Percentiles rank a stretch among this genome's conserved stretches.
phyloP scores from a whole-genome alignment of 2,797 vertebrate genomes.

The Phalloptychus januarius region DNA sequence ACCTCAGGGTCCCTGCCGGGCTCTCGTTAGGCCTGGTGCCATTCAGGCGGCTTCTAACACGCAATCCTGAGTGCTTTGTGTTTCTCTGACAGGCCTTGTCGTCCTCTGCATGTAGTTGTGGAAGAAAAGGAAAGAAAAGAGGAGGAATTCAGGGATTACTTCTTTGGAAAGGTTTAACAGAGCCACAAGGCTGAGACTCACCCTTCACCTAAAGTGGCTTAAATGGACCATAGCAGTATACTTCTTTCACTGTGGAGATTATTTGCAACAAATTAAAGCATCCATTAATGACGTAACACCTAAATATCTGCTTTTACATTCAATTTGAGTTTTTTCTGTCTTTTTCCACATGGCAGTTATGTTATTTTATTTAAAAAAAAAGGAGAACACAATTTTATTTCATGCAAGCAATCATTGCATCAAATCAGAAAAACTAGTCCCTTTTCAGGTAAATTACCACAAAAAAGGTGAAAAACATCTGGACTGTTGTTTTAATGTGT shows the following conservation, averaged over 20 bases:
- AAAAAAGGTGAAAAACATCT: neutral
- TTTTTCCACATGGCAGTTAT: neutral
- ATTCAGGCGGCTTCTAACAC: slow-evolving; percentile 72
- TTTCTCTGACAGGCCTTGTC: slow-evolving; percentile 70
- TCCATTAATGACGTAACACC: neutral
- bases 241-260: neutral
- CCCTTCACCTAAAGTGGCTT: slow-evolving; percentile 6
- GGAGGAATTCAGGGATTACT: slow-evolving; percentile 51
- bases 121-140: slow-evolving; percentile 19
- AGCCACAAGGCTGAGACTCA: slow-evolving; percentile 28
- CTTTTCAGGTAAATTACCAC: neutral
- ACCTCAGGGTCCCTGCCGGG: slow-evolving; percentile 71
- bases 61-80: slow-evolving; percentile 69
- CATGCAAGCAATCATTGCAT: neutral
- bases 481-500: neutral
- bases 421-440: neutral
- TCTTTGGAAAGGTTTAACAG: slow-evolving; percentile 42
- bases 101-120: slow-evolving; percentile 51
- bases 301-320: neutral
- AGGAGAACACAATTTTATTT: neutral
- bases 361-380: neutral
- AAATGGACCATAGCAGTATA: slow-evolving; percentile 2
- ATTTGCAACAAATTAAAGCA: neutral
- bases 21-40: slow-evolving; percentile 73
- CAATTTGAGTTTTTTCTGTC: neutral